Percentiles rank a stretch among this genome's conserved stretches.
Conservation (phyloP, 2,113 vertebrate genomes). For the Gulo gulo region DNA sequence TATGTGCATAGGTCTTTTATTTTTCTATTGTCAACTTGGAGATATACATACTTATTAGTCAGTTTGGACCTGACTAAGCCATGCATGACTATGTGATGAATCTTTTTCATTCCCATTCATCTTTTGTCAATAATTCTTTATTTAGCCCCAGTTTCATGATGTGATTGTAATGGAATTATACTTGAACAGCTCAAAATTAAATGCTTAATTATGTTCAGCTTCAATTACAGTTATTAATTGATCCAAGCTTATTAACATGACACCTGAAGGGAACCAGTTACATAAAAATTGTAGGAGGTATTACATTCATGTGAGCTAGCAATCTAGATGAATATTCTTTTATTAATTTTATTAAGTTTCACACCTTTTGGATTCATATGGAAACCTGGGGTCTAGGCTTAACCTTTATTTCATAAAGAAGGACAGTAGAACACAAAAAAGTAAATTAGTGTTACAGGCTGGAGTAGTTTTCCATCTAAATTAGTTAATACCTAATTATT, state of each 20-base stretch:
- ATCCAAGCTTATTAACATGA: conserved; percentile 30
- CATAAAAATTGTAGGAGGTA: conserved; percentile 3
- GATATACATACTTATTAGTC: neutral
- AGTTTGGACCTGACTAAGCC: neutral
- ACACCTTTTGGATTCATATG: conserved; percentile 22
- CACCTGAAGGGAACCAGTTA: conserved; percentile 26
- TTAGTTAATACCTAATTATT: neutral
- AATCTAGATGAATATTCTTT: conserved; percentile 1
- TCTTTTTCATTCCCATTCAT: neutral
- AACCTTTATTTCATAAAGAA: conserved; percentile 14
- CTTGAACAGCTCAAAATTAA: conserved; percentile 47
- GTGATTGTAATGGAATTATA: conserved; percentile 21
- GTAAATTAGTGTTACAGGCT: neutral
- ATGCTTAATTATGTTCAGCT: conserved; percentile 59
- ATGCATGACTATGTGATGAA: neutral
- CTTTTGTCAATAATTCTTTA: conserved; percentile 39
- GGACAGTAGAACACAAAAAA: neutral
- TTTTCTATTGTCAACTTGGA: neutral
- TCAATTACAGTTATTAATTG: conserved; percentile 63
- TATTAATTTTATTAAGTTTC: conserved; percentile 43
- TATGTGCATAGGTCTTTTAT: neutral
- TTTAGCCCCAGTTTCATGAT: conserved; percentile 33
- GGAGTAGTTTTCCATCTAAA: neutral
- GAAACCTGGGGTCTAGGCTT: neutral
- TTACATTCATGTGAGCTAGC: neutral